A percentile compares a stretch with the other conserved stretches of the same genome.
Conservation (phyloP, 2,888 invertebrate genomes). For the Drosophila niveifrons region DNA sequence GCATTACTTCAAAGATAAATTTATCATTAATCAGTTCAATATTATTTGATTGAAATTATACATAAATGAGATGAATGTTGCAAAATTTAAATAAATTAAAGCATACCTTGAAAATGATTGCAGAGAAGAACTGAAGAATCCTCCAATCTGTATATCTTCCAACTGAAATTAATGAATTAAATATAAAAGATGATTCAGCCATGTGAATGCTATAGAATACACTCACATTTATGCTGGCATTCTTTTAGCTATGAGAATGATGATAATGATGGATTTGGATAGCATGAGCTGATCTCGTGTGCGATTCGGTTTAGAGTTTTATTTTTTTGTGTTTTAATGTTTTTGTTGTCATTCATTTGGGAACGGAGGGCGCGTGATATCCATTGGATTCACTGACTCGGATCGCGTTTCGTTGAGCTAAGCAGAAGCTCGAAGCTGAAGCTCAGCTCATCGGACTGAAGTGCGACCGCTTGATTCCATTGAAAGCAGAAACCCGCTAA, state of each 20-base stretch:
- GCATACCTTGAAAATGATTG: background rate
- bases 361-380: conserved; percentile 52
- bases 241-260: conserved; percentile 10
- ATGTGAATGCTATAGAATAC: background rate
- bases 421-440: conserved; percentile 37
- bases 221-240: conserved; percentile 10
- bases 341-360: conserved; percentile 35
- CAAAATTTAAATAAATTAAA: background rate
- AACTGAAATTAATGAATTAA: background rate
- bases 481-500: conserved; percentile 62
- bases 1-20: too few relatives aligned
- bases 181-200: background rate
- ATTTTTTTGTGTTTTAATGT: too few relatives aligned
- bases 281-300: conserved; percentile 56
- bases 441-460: conserved; percentile 5
- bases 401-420: conserved; percentile 58
- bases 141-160: background rate
- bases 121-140: background rate
- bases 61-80: background rate
- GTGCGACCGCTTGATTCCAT: conserved; percentile 51
- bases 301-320: conserved; percentile 12
- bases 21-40: too few relatives aligned
- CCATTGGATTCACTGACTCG: conserved; percentile 40
- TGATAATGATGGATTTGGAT: conserved; percentile 18
- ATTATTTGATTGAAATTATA: too few relatives aligned